Percentiles rank a stretch among this genome's conserved stretches.
Conservation (phyloP, 2,888 invertebrate genomes). For the Sinhomidia bicolor region DNA sequence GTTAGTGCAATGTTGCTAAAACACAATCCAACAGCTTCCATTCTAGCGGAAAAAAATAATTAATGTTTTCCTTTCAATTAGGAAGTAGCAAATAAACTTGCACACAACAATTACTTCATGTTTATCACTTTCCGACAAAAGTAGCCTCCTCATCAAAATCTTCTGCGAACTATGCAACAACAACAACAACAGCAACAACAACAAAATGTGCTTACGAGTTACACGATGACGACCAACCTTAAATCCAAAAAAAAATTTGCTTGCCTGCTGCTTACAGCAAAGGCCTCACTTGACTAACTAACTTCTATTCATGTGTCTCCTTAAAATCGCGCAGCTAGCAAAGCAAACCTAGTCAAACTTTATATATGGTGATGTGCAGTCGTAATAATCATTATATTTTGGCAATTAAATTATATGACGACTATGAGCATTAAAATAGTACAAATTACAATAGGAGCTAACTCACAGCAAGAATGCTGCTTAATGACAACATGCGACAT, state of each 20-base stretch:
- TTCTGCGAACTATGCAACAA: not conserved
- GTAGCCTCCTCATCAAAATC: not conserved
- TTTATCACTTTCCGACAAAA: not conserved
- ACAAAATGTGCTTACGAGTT: no score
- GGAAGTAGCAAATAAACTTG: not conserved
- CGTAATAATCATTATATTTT: no score
- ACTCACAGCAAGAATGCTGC: not conserved
- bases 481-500: not conserved
- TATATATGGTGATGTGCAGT: not conserved
- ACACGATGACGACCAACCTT: not conserved
- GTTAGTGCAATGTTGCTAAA: no score
- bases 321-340: not conserved
- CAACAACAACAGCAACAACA: no score
- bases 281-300: not conserved
- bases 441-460: not conserved
- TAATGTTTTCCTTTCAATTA: conserved; percentile 1
- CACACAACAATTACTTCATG: not conserved
- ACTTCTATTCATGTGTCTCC: not conserved
- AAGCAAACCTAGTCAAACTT: not conserved
- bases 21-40: not conserved
- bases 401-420: not conserved
- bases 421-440: not conserved
- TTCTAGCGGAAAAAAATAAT: conserved; percentile 45
- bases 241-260: not conserved
- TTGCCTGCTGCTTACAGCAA: not conserved